Conservation (phyloP, 2,113 vertebrate genomes). For the Grallaria varia region DNA sequence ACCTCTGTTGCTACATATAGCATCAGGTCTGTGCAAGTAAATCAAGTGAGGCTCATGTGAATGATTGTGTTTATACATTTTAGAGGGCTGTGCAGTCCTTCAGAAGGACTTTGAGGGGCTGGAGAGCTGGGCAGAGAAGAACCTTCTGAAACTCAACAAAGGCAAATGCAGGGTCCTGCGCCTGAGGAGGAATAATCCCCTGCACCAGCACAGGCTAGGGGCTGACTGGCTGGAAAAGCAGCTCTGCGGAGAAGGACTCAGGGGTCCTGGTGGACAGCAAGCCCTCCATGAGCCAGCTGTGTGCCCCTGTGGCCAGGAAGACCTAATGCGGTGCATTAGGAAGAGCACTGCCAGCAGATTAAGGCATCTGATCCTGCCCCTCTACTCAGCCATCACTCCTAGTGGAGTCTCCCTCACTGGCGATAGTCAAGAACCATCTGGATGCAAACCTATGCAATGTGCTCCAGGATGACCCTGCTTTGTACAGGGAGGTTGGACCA, state of each 20-base stretch:
- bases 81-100: not conserved
- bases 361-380: not conserved
- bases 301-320: not conserved
- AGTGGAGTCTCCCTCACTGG: not conserved
- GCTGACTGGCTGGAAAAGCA: not conserved
- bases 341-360: not conserved
- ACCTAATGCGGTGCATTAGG: not conserved
- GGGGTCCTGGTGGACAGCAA: not conserved
- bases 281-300: accelerated
- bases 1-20: not conserved
- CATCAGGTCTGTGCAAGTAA: not conserved
- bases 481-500: not conserved
- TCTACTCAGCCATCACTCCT: not conserved
- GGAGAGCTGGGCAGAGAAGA: not conserved
- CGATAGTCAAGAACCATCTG: not conserved
- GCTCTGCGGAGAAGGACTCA: not conserved
- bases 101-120: not conserved
- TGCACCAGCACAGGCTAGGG: not conserved
- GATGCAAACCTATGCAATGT: not conserved
- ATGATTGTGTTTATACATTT: accelerated
- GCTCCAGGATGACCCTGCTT: not conserved
- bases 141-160: not conserved
- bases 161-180: not conserved
- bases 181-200: not conserved
- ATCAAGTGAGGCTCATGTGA: not conserved